Evolutionary conservation across 2,113 vertebrate genomes (phyloP).

Genomic region (Lampris megalopsis): DNA sequence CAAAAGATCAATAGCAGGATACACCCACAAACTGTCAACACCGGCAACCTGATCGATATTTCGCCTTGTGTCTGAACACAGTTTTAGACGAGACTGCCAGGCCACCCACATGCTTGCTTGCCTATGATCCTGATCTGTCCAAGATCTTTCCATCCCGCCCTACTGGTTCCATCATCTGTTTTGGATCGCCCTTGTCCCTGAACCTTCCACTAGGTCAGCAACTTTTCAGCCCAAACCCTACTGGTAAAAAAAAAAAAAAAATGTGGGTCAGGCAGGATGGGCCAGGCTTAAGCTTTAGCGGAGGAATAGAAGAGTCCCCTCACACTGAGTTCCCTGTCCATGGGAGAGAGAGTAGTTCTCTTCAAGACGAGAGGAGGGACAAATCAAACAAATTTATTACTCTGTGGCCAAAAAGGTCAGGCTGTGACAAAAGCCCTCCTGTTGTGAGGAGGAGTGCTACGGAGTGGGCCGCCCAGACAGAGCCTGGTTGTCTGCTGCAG

Average conservation of each 20-base stretch:
- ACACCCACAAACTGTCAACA: too few relatives aligned
- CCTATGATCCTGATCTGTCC: conserved; percentile 20
- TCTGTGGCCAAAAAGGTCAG: conserved; percentile 69
- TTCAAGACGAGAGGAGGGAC: conserved; percentile 74
- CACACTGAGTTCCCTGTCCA: conserved; percentile 28
- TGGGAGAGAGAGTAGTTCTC: conserved; percentile 59
- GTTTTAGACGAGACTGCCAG: too few relatives aligned
- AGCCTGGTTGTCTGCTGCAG: conserved; percentile 49
- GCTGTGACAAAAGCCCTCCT: conserved; percentile 72
- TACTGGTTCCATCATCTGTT: conserved; percentile 49
- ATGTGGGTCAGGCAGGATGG: conserved; percentile 43
- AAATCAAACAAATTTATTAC: conserved; percentile 80
- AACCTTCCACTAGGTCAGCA: conserved; percentile 50
- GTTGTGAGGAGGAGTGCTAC: conserved; percentile 68
- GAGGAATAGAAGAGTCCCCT: not conserved
- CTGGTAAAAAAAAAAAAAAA: conserved; percentile 46
- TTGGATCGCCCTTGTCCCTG: conserved; percentile 27
- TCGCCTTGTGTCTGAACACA: too few relatives aligned
- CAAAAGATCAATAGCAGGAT: too few relatives aligned
- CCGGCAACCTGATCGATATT: too few relatives aligned
- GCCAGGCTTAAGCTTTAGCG: conserved; percentile 14
- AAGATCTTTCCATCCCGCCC: conserved; percentile 58
- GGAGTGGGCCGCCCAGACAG: conserved; percentile 50
- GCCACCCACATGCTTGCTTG: conserved; percentile 6
- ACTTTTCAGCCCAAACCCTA: conserved; percentile 44